Evolutionary conservation across 2,797 vertebrate genomes (phyloP).

Genomic region (Argentina silus): DNA sequence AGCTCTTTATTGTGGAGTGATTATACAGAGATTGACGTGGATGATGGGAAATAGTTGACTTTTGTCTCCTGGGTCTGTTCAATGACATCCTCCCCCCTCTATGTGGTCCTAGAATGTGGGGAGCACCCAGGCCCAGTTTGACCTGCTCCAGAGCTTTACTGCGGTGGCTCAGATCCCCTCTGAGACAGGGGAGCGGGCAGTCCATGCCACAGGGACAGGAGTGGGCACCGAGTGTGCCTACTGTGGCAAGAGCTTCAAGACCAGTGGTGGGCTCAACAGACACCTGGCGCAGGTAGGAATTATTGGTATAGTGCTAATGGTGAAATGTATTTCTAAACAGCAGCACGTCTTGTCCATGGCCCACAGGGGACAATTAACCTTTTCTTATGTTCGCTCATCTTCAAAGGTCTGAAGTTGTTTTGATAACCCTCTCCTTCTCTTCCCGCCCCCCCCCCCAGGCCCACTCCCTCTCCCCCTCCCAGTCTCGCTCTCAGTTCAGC

Average conservation of each 20-base stretch:
- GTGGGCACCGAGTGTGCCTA: slow-evolving; percentile 80
- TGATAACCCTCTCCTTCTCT: neutral
- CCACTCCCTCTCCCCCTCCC: slow-evolving; percentile 77
- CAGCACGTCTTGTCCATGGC: neutral
- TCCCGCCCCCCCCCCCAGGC: slow-evolving; percentile 58
- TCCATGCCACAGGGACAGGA: slow-evolving; percentile 57
- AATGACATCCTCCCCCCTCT: too few relatives aligned
- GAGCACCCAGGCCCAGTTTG: slow-evolving; percentile 79
- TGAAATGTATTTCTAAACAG: too few relatives aligned
- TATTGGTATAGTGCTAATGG: slow-evolving; percentile 8
- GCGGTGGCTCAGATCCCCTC: slow-evolving; percentile 74
- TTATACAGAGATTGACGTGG: too few relatives aligned
- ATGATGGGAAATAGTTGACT: too few relatives aligned
- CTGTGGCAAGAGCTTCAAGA: slow-evolving; percentile 90
- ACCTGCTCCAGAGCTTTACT: slow-evolving; percentile 81
- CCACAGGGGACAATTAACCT: too few relatives aligned
- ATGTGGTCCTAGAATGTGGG: slow-evolving; percentile 58
- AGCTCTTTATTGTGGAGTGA: too few relatives aligned
- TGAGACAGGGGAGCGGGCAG: slow-evolving; percentile 64
- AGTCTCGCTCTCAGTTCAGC: slow-evolving; percentile 84
- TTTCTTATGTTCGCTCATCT: too few relatives aligned
- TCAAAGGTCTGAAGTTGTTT: neutral
- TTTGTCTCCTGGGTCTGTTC: too few relatives aligned
- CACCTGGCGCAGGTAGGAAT: slow-evolving; percentile 83
- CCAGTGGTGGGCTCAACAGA: slow-evolving; percentile 84